Base-by-base conservation (phyloP, 2,113 vertebrate genomes). In the Silurus asotus region DNA sequence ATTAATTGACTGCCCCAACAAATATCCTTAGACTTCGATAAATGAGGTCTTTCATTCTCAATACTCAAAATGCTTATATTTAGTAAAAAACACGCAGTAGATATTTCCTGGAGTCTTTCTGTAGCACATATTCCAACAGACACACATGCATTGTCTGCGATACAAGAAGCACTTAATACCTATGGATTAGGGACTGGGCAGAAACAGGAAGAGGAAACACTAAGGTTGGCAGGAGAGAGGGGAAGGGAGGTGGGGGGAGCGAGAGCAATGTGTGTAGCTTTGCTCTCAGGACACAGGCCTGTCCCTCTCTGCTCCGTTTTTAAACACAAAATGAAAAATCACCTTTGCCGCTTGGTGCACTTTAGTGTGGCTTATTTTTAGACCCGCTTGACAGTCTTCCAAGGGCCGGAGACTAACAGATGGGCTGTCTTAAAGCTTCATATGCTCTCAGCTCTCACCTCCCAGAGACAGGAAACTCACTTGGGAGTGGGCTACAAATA, bases 401-500 rank as follows among this genome's bases (percentile, higher is more conserved):
- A 98, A 95, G 94, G 95, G 96, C 96, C 95, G 96, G 95, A 94
- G 95, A 96, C 94, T 94, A 97, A 96, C 98, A 99, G 98, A 99
- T 99, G 98, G 98, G 95, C 95, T 94, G 96, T 97, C 97, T 97
- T 97, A 96, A 95, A 96, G 96, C 95, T 96, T 97, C 97, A 96
- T 96, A 95, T 96, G 96, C 95, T 97, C 96, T 95, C 96, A 96
- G 96, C 95, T 96, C 96, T 94, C 96, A 96, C 97, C 96, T 94
- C 96, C 94, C 96, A 96, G 96, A 95, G 96, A 97, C 96, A 95
- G 97, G 96, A 96, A 96, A 96, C 96, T 94, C 95, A 95, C 96
- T 96, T 94, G 91, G 97, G 96, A 97, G 97, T 92, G 82, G 92
- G 93, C 96, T 94, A 92, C 96, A 97, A 97, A 97, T 94, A 94